These are phyloP conservation scores for Pseudomyrmex pallidus DNA, from an alignment of 1,140 invertebrate species.

Conservation along the genomic window DNA sequence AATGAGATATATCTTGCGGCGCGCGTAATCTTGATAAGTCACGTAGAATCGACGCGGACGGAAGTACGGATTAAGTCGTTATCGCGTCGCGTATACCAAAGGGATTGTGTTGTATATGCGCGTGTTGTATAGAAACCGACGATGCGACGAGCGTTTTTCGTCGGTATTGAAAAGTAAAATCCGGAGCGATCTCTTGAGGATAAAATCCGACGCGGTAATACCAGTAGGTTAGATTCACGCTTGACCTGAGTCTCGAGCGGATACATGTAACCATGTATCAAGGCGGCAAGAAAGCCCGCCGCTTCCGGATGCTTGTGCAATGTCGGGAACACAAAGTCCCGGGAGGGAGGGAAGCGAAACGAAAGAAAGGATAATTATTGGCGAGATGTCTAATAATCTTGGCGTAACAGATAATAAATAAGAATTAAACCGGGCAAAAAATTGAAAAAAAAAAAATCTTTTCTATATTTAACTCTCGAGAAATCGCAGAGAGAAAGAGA, in stretches of 20 bases:
- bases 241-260: slow-evolving; percentile 70
- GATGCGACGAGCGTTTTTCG: background rate
- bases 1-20: background rate
- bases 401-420: background rate
- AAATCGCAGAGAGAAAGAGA: slow-evolving; percentile 3
- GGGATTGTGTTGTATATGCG: too few relatives aligned
- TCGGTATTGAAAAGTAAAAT: slow-evolving; percentile 34
- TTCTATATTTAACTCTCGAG: background rate
- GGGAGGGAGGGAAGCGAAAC: slow-evolving; percentile 58
- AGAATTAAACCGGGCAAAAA: background rate
- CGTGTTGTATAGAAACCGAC: too few relatives aligned
- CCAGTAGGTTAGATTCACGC: slow-evolving; percentile 73
- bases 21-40: background rate
- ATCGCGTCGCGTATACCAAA: background rate
- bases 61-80: background rate
- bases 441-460: too few relatives aligned
- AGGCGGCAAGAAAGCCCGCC: slow-evolving; percentile 57
- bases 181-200: slow-evolving; percentile 31
- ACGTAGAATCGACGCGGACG: background rate
- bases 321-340: slow-evolving; percentile 60
- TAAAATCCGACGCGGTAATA: slow-evolving; percentile 51
- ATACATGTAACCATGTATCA: slow-evolving; percentile 73
- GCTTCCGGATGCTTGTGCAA: slow-evolving; percentile 75
- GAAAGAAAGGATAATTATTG: slow-evolving; percentile 69
- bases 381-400: slow-evolving; percentile 16